Base-by-base conservation (phyloP, 2,113 vertebrate genomes). In the Monarcha castaneiventris region DNA sequence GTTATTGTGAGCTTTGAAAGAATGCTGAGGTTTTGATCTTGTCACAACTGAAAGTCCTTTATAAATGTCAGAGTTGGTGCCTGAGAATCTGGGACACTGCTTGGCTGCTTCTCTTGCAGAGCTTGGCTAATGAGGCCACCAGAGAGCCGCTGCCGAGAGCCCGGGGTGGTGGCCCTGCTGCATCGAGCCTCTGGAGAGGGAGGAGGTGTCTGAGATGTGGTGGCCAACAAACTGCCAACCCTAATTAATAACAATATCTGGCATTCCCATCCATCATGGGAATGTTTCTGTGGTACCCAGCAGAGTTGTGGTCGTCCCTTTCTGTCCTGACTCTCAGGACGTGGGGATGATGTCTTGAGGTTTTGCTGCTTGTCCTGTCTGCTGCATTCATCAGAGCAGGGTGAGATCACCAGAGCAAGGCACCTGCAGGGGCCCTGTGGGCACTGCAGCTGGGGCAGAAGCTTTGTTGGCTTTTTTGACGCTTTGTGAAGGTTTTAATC, bases 11-110 rank as follows among this genome's bases (percentile, higher is more conserved):
- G 96, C 96, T 98, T 98, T 98, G 94, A 97, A 97, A 96, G 96
- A 97, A 96, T 69, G 94, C 94, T 92, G 95, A 91, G 88, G 74
- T 97, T 98, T 98, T 98, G 90, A 98, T 98, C 97, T 97, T 97
- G 89, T 96, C 94, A 91, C 18, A 8, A 87, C 76, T 85, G 91
- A 77, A 97, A 96, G 80, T 96, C 84, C 94, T 97, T 97, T 90
- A 78, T 97, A 97, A 97, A 98, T 98, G 97, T 97, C 97, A 97
- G 95, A 84, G 85, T 76, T 92, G 93, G 93, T 73, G 94, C 62
- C 25, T 89, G 92, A 62, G 90, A 95, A 97, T 97, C 97, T 97
- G 96, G 97, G 97, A 93, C 58, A 9, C 68, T 3, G 77, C 94
- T 96, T 33, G 21, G 54, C 83, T 54, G 67, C 97, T 94, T 56